These are phyloP conservation scores for Archips xylosteana DNA, from an alignment of 2,888 invertebrate species.

Conservation along the genomic window DNA sequence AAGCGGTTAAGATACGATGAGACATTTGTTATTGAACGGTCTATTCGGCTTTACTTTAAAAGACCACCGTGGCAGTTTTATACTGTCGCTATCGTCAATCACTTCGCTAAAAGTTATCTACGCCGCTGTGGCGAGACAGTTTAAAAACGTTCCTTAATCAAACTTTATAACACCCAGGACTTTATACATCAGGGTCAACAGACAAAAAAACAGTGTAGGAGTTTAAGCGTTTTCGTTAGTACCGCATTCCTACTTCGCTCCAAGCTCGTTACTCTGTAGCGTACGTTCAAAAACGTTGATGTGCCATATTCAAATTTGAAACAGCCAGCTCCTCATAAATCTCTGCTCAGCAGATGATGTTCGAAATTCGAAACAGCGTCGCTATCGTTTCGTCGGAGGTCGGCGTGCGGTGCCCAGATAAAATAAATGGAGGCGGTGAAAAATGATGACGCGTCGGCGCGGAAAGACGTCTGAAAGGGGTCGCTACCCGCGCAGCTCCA, in stretches of 20 bases:
- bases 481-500: constrained; percentile 56
- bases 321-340: constrained; percentile 78
- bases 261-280: not conserved
- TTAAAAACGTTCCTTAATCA: not conserved
- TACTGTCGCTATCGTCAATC: not conserved
- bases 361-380: constrained; percentile 74
- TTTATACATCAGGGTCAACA: not conserved
- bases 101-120: not conserved
- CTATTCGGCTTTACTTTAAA: constrained; percentile 34
- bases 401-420: constrained; percentile 82
- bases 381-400: constrained; percentile 69
- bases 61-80: constrained; percentile 36
- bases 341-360: constrained; percentile 82
- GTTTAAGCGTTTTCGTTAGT: not conserved
- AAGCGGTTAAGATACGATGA: constrained; percentile 62
- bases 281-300: constrained; percentile 17
- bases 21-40: constrained; percentile 53
- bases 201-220: not conserved
- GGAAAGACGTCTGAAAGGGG: constrained; percentile 76
- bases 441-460: constrained; percentile 82
- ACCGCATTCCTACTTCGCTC: too few relatives aligned
- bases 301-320: constrained; percentile 64
- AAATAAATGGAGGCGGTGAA: constrained; percentile 84
- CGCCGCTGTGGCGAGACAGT: not conserved
- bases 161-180: not conserved